These are phyloP conservation scores for Opisthograptis luteolata DNA, from an alignment of 2,888 invertebrate species.

Conservation along the genomic window DNA sequence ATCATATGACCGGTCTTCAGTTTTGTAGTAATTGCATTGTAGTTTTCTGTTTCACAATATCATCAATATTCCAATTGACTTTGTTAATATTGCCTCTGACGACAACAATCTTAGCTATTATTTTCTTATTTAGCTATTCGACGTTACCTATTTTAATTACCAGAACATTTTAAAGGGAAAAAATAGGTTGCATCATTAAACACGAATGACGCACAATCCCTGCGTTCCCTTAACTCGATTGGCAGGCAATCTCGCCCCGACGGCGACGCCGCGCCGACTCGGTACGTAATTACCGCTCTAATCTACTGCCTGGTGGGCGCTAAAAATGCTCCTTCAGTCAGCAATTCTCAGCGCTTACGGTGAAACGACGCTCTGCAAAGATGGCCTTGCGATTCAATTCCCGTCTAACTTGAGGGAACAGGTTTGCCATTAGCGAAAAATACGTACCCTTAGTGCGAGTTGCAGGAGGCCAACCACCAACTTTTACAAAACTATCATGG, in stretches of 20 bases:
- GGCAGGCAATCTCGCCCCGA: conserved; percentile 14
- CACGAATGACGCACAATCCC: conserved; percentile 1
- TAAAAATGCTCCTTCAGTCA: conserved; percentile 23
- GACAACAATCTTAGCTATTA: too few relatives aligned
- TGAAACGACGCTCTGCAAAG: conserved; percentile 19
- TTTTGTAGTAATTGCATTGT: background rate
- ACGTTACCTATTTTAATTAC: background rate
- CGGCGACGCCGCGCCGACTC: background rate
- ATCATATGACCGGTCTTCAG: too few relatives aligned
- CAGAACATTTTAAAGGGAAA: too few relatives aligned
- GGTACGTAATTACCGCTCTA: conserved; percentile 11
- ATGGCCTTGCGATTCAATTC: conserved; percentile 29
- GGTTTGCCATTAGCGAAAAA: background rate
- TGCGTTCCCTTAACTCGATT: conserved; percentile 14
- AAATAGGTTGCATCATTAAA: conserved; percentile 1
- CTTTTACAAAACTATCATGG: too few relatives aligned
- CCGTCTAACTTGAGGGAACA: conserved; percentile 6
- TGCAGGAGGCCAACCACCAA: too few relatives aligned
- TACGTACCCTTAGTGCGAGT: too few relatives aligned
- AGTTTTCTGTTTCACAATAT: background rate
- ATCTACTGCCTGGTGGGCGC: conserved; percentile 7
- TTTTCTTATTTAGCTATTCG: too few relatives aligned
- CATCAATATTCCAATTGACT: too few relatives aligned
- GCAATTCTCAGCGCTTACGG: too few relatives aligned
- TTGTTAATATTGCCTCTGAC: too few relatives aligned